Conservation (phyloP, 1,140 invertebrate genomes). For the Planococcus citri region DNA sequence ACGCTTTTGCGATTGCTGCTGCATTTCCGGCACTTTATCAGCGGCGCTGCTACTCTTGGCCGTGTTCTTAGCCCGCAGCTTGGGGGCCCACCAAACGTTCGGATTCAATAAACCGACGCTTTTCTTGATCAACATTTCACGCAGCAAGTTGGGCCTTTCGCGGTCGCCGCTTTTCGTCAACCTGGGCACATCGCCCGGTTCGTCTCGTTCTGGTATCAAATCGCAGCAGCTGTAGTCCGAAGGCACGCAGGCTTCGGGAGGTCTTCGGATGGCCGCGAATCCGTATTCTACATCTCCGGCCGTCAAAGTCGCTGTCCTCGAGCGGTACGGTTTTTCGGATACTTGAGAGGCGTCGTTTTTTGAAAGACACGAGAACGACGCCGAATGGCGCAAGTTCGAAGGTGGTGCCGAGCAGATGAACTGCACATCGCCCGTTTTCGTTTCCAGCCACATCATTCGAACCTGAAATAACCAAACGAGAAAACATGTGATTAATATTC, state of each 20-base stretch:
- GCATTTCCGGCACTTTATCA: conserved; percentile 26
- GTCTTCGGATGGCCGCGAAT: conserved; percentile 26
- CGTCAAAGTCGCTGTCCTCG: conserved; percentile 38
- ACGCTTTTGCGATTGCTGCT: conserved; percentile 33
- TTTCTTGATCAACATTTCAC: conserved; percentile 34
- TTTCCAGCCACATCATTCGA: conserved; percentile 25
- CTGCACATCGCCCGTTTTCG: conserved; percentile 23
- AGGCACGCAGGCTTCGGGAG: neutral
- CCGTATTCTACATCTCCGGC: conserved; percentile 31
- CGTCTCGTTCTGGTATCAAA: conserved; percentile 28
- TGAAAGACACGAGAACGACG: conserved; percentile 40
- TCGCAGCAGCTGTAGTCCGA: conserved; percentile 18
- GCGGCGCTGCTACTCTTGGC: conserved; percentile 27
- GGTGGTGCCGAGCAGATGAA: conserved; percentile 21
- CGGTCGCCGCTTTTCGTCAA: conserved; percentile 23
- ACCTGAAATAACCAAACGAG: too few relatives aligned
- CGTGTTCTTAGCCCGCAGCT: conserved; percentile 14
- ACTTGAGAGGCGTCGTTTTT: conserved; percentile 32
- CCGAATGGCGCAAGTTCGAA: conserved; percentile 37
- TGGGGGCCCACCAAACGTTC: conserved; percentile 32
- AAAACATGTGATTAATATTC: too few relatives aligned
- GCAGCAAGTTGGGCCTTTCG: conserved; percentile 29
- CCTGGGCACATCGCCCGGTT: conserved; percentile 24
- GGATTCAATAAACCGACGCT: conserved; percentile 37
- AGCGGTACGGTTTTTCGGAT: conserved; percentile 32